phyloP scores from a whole-genome alignment of 1,140 invertebrate species.

The Rhopalosiphum padi region DNA sequence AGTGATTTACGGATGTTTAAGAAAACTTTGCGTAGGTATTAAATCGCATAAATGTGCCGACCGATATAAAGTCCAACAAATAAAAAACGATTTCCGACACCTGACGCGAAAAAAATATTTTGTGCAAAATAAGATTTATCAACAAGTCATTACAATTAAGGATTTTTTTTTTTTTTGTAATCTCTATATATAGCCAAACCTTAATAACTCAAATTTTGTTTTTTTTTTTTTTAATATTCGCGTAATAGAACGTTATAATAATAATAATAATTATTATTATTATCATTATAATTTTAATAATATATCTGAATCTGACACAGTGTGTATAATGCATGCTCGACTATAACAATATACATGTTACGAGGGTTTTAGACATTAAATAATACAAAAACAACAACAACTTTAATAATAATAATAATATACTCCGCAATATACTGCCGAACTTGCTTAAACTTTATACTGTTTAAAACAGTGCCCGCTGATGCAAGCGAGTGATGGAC shows the following conservation, averaged over 20 bases:
- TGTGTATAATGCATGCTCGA: background rate
- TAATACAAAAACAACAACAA: constrained; percentile 11
- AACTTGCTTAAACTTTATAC: background rate
- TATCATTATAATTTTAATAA: too few species aligned
- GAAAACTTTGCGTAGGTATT: background rate
- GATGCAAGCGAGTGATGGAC: background rate
- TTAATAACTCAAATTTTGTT: background rate
- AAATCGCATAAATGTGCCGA: background rate
- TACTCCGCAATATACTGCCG: background rate
- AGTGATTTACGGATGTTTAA: background rate
- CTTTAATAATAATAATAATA: background rate
- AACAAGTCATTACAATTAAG: background rate
- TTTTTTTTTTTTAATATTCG: background rate
- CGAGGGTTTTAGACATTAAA: background rate
- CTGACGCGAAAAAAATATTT: background rate
- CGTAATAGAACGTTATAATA: background rate
- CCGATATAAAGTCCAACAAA: background rate
- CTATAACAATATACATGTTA: background rate
- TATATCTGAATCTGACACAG: background rate
- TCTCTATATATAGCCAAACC: background rate
- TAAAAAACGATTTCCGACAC: background rate
- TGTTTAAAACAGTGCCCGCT: background rate
- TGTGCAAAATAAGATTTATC: background rate
- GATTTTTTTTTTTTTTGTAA: background rate
- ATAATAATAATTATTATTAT: background rate